Conservation (phyloP, 2,797 vertebrate species). For the Chrosomus eos region DNA sequence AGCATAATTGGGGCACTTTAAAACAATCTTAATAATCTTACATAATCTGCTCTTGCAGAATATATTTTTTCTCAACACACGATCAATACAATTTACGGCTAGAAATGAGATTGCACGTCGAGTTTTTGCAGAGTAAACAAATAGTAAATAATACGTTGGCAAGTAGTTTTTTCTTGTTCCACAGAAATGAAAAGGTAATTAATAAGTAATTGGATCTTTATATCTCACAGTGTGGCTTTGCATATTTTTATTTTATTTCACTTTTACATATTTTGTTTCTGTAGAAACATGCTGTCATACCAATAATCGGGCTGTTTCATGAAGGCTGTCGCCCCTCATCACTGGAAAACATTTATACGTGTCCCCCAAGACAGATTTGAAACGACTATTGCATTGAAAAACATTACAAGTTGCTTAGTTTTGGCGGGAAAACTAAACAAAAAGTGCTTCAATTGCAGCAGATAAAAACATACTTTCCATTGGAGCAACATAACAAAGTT, state of each 20-base stretch:
- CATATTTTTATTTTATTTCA: background rate
- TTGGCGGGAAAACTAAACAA: background rate
- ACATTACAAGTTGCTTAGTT: conserved; percentile 1
- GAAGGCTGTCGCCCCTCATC: background rate
- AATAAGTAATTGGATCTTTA: background rate
- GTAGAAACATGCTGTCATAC: background rate
- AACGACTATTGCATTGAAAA: background rate
- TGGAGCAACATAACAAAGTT: background rate
- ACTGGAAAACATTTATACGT: background rate
- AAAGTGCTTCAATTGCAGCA: background rate
- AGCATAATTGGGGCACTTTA: no score
- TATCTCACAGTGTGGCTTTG: background rate
- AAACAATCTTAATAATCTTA: background rate
- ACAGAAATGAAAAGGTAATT: no score
- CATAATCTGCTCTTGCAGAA: background rate
- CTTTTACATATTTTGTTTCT: conserved; percentile 4
- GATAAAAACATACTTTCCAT: background rate
- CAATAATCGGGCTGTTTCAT: background rate
- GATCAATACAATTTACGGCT: background rate
- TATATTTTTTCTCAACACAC: background rate
- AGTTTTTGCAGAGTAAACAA: background rate
- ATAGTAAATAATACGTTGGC: background rate
- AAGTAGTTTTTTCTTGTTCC: background rate
- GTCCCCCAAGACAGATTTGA: background rate
- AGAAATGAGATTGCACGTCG: background rate